Conservation (phyloP, 2,113 vertebrate genomes). For the Meriones unguiculatus region DNA sequence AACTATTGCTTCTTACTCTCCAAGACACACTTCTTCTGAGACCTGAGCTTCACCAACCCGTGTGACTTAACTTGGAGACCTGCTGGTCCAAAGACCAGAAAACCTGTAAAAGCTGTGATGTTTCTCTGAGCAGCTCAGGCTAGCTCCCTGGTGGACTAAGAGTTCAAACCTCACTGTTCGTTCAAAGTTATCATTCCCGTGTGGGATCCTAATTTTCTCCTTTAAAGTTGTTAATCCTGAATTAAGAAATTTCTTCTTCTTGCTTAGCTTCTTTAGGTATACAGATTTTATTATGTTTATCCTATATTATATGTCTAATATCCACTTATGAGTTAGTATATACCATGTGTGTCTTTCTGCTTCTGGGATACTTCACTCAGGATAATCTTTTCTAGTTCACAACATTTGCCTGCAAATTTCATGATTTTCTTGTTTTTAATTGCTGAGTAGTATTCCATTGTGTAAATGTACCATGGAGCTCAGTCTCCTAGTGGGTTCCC, state of each 20-base stretch:
- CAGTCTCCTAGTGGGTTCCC: no score
- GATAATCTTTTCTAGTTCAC: no score
- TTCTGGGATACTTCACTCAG: no score
- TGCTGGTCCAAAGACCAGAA: neutral
- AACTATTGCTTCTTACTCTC: neutral
- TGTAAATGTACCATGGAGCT: no score
- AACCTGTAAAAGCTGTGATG: neutral
- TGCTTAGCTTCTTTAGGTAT: neutral
- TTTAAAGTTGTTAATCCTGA: neutral
- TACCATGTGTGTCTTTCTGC: no score
- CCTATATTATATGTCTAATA: no score
- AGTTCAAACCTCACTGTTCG: neutral
- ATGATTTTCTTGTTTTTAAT: no score
- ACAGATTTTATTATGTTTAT: no score
- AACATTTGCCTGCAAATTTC: no score
- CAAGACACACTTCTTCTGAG: neutral
- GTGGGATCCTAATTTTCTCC: neutral
- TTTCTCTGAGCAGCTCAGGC: neutral
- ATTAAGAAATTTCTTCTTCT: neutral
- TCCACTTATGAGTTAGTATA: no score
- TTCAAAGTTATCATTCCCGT: neutral
- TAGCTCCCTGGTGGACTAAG: neutral
- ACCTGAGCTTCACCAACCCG: neutral
- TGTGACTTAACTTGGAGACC: neutral
- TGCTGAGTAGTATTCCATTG: no score